Evolutionary conservation across 2,797 vertebrate species (phyloP), one percentile per base, ranked within the genome.

Genomic region (Mionectes olivaceus): DNA sequence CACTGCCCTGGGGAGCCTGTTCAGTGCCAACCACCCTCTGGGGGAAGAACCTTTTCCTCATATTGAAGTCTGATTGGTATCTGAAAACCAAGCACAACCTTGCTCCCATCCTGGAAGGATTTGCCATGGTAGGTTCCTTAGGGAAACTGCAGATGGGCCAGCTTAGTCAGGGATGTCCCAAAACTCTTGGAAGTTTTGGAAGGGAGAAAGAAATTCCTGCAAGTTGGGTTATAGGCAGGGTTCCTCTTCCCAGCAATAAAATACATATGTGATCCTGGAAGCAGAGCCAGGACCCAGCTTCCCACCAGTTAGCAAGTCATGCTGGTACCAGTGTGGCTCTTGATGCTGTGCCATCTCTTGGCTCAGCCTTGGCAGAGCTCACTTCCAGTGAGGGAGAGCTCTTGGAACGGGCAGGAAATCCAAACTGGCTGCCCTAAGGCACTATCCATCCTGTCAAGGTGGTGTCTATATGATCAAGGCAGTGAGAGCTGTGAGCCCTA

Each of bases 11-110:
- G 46, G 60, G 17, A 87, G n/a, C 60, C 60, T 53, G 69, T 12
- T 22, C 77, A 60, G 33, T 46, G 85, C 77, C 56, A 35, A 55
- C 47, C 78, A 61, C 27, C 19, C 41, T 23, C 10, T 28, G 46
- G 35, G 37, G 52, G 13, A 49, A 49, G 32, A 18, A 2, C 10
- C 23, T 82, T 82, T 55, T 18, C 53, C 47, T 61, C 19, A 5
- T 30, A 44, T 39, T 56, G 27, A 59, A 15, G 4, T 27, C 19
- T 0, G 0, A 2, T 16, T 0, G 0, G 18, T 47, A 32, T 30
- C 55, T 73, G 76, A 71, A 82, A 64, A 44, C 1, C 0, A 47
- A 75, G 24, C 61, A 53, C 23, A 53, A 25, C 9, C 37, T 61
- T 74, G 8, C 23, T 81, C 33, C 49, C 33, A 23, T 43, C 57